phyloP scores from a whole-genome alignment of 2,113 vertebrate species.

The Bubo bubo region DNA sequence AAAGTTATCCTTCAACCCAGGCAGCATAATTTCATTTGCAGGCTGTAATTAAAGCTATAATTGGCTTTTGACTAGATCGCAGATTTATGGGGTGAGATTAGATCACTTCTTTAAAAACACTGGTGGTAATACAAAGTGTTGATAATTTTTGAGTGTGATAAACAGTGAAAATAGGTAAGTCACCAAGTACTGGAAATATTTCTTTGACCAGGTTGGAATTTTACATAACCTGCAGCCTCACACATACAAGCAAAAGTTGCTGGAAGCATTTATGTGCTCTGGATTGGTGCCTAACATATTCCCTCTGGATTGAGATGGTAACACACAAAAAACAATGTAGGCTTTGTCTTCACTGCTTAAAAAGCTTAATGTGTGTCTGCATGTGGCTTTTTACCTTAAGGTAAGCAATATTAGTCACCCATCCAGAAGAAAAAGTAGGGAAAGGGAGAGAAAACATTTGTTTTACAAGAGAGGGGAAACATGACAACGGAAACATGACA shows the following conservation, averaged over 20 bases:
- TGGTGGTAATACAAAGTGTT: not conserved
- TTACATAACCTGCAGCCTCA: not conserved
- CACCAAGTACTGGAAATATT: not conserved
- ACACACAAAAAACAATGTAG: not conserved
- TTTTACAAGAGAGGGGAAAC: not conserved
- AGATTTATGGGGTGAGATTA: not conserved
- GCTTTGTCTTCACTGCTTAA: not conserved
- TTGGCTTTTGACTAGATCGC: not conserved
- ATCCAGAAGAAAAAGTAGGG: not conserved
- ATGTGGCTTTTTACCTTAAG: not conserved
- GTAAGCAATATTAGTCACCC: not conserved
- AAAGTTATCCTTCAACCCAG: slow-evolving; percentile 54
- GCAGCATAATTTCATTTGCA: slow-evolving; percentile 62
- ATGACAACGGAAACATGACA: not conserved
- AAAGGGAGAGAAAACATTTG: not conserved
- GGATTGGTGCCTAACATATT: not conserved
- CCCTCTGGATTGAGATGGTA: not conserved
- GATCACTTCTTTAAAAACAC: not conserved
- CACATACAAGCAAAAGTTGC: not conserved
- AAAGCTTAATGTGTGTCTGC: not conserved
- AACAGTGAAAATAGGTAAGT: not conserved
- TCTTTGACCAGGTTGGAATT: not conserved
- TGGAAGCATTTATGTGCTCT: not conserved
- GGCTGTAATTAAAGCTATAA: slow-evolving; percentile 51
- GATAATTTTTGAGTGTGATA: not conserved